Conservation (phyloP, 2,888 invertebrate genomes). For the Drosophila nr. perissopoda region DNA sequence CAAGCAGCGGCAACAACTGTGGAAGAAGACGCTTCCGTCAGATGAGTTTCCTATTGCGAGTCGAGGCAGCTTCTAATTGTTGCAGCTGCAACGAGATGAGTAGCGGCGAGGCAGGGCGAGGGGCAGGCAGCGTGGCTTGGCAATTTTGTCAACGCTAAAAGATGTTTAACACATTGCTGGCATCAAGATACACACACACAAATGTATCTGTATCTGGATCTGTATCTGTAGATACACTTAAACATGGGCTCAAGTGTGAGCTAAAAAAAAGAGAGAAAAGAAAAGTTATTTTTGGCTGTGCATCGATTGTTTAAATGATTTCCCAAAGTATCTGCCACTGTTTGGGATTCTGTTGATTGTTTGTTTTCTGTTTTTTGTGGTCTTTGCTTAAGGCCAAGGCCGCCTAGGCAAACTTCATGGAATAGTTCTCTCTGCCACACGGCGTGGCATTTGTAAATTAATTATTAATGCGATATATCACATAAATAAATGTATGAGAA, state of each 20-base stretch:
- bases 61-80: slow-evolving; percentile 69
- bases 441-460: slow-evolving; percentile 30
- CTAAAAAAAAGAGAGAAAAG: background rate
- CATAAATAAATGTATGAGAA: slow-evolving; percentile 33
- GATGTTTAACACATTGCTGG: slow-evolving; percentile 81
- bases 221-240: background rate
- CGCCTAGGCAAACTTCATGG: slow-evolving; percentile 5
- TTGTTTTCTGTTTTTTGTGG: slow-evolving; percentile 6
- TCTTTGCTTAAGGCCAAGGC: slow-evolving; percentile 55
- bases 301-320: slow-evolving; percentile 44
- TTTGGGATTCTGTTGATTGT: slow-evolving; percentile 14
- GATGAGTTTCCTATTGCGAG: slow-evolving; percentile 64
- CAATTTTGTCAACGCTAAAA: slow-evolving; percentile 80
- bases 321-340: slow-evolving; percentile 6
- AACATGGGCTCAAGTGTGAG: slow-evolving; percentile 36
- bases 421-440: slow-evolving; percentile 11
- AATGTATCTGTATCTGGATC: background rate
- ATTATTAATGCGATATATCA: slow-evolving; percentile 46
- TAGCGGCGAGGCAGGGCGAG: background rate
- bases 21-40: slow-evolving; percentile 60
- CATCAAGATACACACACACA: slow-evolving; percentile 11
- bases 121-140: slow-evolving; percentile 35
- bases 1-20: slow-evolving; percentile 28
- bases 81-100: slow-evolving; percentile 64
- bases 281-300: slow-evolving; percentile 51